Evolutionary conservation across 2,888 invertebrate species (phyloP), one percentile per base, ranked within the genome.

Genomic region (Taphrorychus bicolor): DNA sequence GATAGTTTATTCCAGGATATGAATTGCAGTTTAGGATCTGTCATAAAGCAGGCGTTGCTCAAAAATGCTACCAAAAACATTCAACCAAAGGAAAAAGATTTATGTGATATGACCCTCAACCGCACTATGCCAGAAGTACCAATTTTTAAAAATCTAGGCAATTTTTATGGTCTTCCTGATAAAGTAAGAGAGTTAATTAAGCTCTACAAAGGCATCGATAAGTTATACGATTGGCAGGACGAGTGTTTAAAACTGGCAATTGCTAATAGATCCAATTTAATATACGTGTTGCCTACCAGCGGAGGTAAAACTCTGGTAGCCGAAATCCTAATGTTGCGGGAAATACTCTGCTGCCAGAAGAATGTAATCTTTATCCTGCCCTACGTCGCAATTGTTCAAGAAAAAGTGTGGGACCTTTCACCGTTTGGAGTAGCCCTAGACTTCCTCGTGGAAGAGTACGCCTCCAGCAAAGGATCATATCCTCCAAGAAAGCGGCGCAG

Each of bases 241-340:
- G 94, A 97, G 82, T 98, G 97, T 79, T 83, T 98, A 3, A 89
- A 87, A 68, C 84, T 95, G 40, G 91, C 93, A 2, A 85, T 96
- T 19, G 83, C 85, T 66, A 82, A 87, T 9, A 87, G 91, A 42
- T 86, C 85, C 71, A 98, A 98, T 84, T 85, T 98, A 48, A 91
- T 98, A 68, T 95, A 97, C 78, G 94, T 95, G 0, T 82, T 98
- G 45, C 98, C 98, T 0, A 98, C 98, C 0, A 97, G 97, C 78
- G 98, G 98, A 0, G 98, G 98, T 0, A 98, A 98, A 84, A 98
- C 98, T 0, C 84, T 98, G 22, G 97, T 98, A 9, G 97, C 98
- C 0, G 98, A 98, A 83, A 92, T 98, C 67, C 84, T 98, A 53
- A 95, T 98, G 86, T 83, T 98, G 16, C 85, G 90, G 48, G 95